These are phyloP conservation scores for Romanogobio albipinnatus DNA, from an alignment of 2,113 vertebrate genomes.

Conservation along the genomic window DNA sequence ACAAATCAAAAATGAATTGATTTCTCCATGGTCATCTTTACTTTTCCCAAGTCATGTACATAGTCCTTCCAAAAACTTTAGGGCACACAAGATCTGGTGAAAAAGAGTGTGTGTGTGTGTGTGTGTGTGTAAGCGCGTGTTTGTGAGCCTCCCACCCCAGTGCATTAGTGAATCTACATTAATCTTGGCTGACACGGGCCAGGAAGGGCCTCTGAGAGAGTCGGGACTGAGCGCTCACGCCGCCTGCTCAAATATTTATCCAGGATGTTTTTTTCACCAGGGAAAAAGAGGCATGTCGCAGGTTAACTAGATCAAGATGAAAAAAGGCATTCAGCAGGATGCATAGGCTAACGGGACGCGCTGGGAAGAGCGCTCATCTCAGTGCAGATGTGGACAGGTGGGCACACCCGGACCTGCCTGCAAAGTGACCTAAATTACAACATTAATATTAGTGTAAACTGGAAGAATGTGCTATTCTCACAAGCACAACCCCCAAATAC, in stretches of 20 bases:
- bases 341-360: constrained; percentile 10
- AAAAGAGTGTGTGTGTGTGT: constrained; percentile 13
- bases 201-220: constrained; percentile 53
- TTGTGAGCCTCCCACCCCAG: constrained; percentile 40
- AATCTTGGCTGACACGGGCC: constrained; percentile 61
- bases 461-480: neutral
- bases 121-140: constrained; percentile 33
- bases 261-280: constrained; percentile 63
- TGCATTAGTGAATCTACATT: constrained; percentile 60
- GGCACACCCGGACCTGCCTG: neutral
- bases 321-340: constrained; percentile 57
- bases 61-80: constrained; percentile 4
- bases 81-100: constrained; percentile 11
- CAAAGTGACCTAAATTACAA: neutral
- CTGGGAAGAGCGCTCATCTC: constrained; percentile 61
- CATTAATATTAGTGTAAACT: neutral
- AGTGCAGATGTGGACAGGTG: constrained; percentile 35
- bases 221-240: constrained; percentile 47
- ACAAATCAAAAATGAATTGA: neutral
- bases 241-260: constrained; percentile 67
- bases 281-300: constrained; percentile 57
- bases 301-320: constrained; percentile 64
- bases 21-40: constrained; percentile 24
- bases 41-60: neutral
- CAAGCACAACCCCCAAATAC: neutral